phyloP scores from a whole-genome alignment of 2,888 invertebrate species.

The Lutraria lutraria region DNA sequence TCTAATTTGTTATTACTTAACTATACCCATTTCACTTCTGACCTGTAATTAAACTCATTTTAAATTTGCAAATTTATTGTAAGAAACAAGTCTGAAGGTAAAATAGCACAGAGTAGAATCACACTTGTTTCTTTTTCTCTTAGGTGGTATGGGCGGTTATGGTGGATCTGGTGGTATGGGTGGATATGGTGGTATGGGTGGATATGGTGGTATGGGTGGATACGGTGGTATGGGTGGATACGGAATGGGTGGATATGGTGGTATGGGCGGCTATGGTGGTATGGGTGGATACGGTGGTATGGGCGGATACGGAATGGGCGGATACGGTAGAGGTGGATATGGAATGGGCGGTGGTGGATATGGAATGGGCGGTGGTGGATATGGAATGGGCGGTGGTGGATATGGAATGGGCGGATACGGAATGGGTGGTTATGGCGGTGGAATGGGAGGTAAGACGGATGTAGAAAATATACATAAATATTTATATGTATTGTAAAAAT shows the following conservation, averaged over 20 bases:
- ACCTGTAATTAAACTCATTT: no score
- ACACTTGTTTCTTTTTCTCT: no score
- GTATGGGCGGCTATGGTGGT: not conserved
- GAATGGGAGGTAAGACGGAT: not conserved
- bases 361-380: not conserved
- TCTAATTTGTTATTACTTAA: no score
- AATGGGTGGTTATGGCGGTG: not conserved
- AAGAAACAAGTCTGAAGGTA: no score
- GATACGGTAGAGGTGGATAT: not conserved
- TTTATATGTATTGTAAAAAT: no score
- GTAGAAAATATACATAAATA: no score
- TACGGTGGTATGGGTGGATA: constrained; percentile 3
- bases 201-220: not conserved
- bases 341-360: not conserved
- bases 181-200: not conserved
- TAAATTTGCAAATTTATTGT: no score
- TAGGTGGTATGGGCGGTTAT: not conserved
- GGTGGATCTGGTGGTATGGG: not conserved
- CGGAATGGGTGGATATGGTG: not conserved
- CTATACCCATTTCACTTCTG: no score
- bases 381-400: not conserved
- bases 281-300: not conserved
- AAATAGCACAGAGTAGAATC: no score
- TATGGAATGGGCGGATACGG: not conserved
- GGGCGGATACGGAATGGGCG: not conserved